Evolutionary conservation across 2,113 vertebrate species (phyloP).

Genomic region (Cranoglanis bouderius): DNA sequence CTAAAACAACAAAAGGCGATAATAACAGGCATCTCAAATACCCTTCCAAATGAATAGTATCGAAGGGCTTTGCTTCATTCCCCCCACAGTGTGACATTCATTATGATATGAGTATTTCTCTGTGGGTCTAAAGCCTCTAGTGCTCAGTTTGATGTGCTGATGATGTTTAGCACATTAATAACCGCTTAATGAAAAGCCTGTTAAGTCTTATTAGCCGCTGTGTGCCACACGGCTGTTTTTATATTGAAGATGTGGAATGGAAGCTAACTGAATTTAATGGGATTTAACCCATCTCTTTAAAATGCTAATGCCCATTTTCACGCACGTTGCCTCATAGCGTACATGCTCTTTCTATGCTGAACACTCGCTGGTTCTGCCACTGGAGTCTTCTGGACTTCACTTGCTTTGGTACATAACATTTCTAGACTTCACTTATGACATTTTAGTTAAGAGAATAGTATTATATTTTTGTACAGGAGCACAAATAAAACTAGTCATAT

Average conservation of each 20-base stretch:
- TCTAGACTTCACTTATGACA: background rate
- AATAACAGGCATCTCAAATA: constrained; percentile 21
- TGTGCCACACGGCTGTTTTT: constrained; percentile 48
- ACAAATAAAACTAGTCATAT: background rate
- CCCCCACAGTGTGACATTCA: constrained; percentile 32
- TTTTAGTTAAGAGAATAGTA: background rate
- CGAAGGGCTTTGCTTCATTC: constrained; percentile 17
- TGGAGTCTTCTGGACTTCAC: background rate
- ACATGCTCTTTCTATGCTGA: constrained; percentile 12
- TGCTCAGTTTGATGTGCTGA: constrained; percentile 39
- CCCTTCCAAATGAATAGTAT: constrained; percentile 20
- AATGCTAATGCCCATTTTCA: constrained; percentile 55
- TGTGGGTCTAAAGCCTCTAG: constrained; percentile 36
- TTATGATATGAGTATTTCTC: constrained; percentile 36
- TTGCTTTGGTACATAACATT: background rate
- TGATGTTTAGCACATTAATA: constrained; percentile 53
- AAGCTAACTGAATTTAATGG: constrained; percentile 56
- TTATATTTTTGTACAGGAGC: constrained; percentile 24
- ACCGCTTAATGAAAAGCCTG: constrained; percentile 53
- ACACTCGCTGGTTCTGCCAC: background rate
- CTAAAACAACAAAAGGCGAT: constrained; percentile 14
- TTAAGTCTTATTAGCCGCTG: constrained; percentile 51
- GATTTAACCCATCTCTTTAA: constrained; percentile 57
- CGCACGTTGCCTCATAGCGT: constrained; percentile 23
- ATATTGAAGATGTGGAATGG: constrained; percentile 52